Evolutionary conservation across 64 coral and sea anemone species (phyloP), one percentile per base, ranked within the genome.

Genomic region (Stylophora pistillata): DNA sequence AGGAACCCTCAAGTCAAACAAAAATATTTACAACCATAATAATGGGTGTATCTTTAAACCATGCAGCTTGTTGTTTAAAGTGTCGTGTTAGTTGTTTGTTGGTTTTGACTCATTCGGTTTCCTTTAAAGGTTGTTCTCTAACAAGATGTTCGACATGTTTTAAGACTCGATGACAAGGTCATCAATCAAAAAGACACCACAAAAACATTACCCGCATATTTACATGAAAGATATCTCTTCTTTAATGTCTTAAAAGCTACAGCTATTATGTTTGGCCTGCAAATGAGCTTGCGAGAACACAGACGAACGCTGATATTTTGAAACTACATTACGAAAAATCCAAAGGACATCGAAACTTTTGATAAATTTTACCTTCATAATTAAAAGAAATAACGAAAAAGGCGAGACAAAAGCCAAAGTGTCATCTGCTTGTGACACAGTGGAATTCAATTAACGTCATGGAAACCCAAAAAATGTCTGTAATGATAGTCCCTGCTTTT

Each of bases 391-490:
- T 10, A 21, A 76, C 21, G n/a, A 23, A 10, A 9, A 23, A 76
- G 3, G 41, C 21, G 20, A n/a, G 20, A 20, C 7, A 54, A 54
- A 21, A 9, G 10, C 18, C 9, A 47, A 76, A 25, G 37, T 9
- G 18, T 30, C 37, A 78, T 2, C 56, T 57, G 53, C 75, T 52
- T 78, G 75, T 28, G 52, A 53, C 52, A 26, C 47, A 56, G 47
- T 78, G 75, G 75, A 78, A 78, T 78, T 56, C 34, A 12, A 77
- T 2, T 52, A 28, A 56, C 56, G 75, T 28, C 75, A 78, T 27
- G 21, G 53, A 56, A 78, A 78, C 20, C 75, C 27, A 21, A 56
- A 21, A 14, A 78, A 27, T 56, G 13, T 41, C 56, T 10, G 23
- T 78, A 78, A 53, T 41, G 21, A 21, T 33, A 37, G 73, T 76